Conservation (phyloP, 1,140 invertebrate genomes). For the Drosophila setifemur region DNA sequence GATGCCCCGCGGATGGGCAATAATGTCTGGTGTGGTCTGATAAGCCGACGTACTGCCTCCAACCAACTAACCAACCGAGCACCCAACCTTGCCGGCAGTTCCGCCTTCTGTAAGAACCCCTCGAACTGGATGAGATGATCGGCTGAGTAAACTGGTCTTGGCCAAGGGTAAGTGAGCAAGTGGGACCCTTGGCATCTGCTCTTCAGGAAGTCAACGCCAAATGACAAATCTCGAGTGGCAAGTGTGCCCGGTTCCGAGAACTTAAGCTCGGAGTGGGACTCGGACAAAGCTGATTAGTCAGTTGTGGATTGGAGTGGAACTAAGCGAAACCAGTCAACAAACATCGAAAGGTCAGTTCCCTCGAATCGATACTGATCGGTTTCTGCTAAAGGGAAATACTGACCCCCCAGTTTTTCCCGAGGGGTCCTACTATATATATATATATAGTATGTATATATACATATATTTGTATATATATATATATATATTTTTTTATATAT, state of each 20-base stretch:
- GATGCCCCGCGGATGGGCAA: conserved; percentile 46
- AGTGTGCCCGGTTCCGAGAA: conserved; percentile 30
- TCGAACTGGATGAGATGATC: too few relatives aligned
- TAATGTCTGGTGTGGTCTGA: conserved; percentile 43
- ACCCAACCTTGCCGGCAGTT: conserved; percentile 32
- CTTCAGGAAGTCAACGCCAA: conserved; percentile 47
- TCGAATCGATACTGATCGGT: conserved; percentile 25
- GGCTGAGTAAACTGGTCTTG: neutral
- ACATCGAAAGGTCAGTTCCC: conserved; percentile 35
- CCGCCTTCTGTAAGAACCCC: conserved; percentile 46
- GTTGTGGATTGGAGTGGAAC: conserved; percentile 4
- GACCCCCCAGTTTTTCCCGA: conserved; percentile 27
- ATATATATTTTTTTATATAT: too few relatives aligned
- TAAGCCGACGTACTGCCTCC: conserved; percentile 18
- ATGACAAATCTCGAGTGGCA: conserved; percentile 46
- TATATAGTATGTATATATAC: too few relatives aligned
- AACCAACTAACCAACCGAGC: neutral
- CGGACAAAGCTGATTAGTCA: conserved; percentile 46
- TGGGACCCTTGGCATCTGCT: conserved; percentile 50
- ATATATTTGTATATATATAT: too few relatives aligned
- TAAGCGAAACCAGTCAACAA: conserved; percentile 15
- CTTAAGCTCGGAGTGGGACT: conserved; percentile 9
- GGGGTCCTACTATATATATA: too few relatives aligned
- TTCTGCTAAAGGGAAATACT: conserved; percentile 68
- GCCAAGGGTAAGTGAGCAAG: conserved; percentile 25